phyloP scores from a whole-genome alignment of 1,140 invertebrate genomes.

The Leptestheria dahalacensis region DNA sequence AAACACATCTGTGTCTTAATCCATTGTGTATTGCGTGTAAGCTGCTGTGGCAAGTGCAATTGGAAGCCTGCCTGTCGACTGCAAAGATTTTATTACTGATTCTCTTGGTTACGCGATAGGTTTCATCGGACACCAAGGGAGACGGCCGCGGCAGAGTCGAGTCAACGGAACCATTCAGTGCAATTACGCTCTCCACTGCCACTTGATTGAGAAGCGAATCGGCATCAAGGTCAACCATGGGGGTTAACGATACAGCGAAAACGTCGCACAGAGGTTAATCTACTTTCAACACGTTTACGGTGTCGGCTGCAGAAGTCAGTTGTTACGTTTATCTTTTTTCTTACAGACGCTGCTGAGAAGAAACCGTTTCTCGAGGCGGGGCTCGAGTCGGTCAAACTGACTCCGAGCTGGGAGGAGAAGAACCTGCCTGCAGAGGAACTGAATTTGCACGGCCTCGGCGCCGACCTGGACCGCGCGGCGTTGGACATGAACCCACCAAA shows the following conservation, averaged over 20 bases:
- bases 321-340: background rate
- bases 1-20: no score
- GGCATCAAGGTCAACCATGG: background rate
- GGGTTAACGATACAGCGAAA: background rate
- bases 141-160: no score
- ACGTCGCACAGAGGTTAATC: background rate
- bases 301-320: no score
- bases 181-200: no score
- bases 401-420: constrained; percentile 70
- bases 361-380: constrained; percentile 20
- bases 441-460: constrained; percentile 57
- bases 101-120: no score
- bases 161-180: no score
- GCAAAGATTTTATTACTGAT: no score
- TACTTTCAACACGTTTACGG: background rate
- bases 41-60: no score
- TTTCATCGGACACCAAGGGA: no score
- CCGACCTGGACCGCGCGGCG: constrained; percentile 45
- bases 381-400: constrained; percentile 58
- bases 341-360: constrained; percentile 17
- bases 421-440: constrained; percentile 67
- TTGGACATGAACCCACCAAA: constrained; percentile 56
- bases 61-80: no score
- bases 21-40: no score
- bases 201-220: no score